Evolutionary conservation across 1,140 invertebrate genomes (phyloP).

Genomic region (Drosophila oshimai): DNA sequence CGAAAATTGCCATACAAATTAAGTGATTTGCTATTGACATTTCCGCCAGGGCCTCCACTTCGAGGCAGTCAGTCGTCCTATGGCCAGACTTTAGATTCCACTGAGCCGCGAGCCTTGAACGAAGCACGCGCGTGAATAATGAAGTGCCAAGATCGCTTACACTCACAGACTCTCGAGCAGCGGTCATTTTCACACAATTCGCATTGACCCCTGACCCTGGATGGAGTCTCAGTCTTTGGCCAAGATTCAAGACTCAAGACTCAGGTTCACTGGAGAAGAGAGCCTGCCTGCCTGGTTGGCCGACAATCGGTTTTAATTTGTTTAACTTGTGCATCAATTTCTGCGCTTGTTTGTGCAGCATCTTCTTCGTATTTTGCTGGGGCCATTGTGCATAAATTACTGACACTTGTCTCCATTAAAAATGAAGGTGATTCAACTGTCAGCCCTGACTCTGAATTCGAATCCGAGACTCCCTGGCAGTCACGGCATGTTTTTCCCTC

Average conservation of each 20-base stretch:
- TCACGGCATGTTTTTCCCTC: constrained; percentile 70
- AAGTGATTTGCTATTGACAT: constrained; percentile 82
- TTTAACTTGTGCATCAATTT: constrained; percentile 81
- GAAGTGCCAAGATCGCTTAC: constrained; percentile 82
- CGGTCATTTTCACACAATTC: constrained; percentile 77
- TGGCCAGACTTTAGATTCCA: constrained; percentile 16
- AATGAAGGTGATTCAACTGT: constrained; percentile 81
- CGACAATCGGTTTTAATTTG: constrained; percentile 81
- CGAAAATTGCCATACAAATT: constrained; percentile 81
- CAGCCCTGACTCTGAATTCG: constrained; percentile 52
- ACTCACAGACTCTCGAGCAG: constrained; percentile 25
- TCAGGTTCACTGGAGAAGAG: constrained; percentile 54
- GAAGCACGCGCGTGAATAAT: constrained; percentile 80
- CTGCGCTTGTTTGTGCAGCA: constrained; percentile 61
- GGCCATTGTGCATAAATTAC: constrained; percentile 78
- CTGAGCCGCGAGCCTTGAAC: constrained; percentile 64
- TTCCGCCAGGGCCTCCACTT: constrained; percentile 46
- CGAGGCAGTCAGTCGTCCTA: constrained; percentile 20
- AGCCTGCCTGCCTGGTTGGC: constrained; percentile 1
- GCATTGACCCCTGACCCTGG: constrained; percentile 78
- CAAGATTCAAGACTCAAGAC: neutral
- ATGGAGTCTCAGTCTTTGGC: constrained; percentile 1
- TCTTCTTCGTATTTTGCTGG: neutral
- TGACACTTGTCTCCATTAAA: constrained; percentile 82
- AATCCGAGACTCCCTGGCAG: constrained; percentile 34